These are phyloP conservation scores for Rhinoptilus africanus DNA, from an alignment of 2,113 vertebrate species.

Conservation along the genomic window DNA sequence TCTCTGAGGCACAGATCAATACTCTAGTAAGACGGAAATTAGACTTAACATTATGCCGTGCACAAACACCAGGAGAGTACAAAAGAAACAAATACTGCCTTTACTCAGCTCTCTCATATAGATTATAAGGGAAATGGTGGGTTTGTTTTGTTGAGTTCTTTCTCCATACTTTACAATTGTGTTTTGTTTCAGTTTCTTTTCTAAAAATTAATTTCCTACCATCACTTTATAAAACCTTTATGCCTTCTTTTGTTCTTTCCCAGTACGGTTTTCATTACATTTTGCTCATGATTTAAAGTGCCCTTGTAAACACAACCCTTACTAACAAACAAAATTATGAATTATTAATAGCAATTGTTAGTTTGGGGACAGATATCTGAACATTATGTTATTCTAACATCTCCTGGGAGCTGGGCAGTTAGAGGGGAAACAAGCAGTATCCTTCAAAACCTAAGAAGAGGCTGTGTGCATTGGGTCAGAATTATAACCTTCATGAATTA, in stretches of 20 bases:
- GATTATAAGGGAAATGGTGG: background rate
- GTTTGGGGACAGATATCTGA: background rate
- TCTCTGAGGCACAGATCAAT: conserved; percentile 35
- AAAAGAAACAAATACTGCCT: conserved; percentile 23
- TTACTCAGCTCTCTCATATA: conserved; percentile 1
- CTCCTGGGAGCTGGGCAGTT: background rate
- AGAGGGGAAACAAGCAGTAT: background rate
- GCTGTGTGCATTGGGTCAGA: background rate
- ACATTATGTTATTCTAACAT: background rate
- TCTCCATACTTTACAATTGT: background rate
- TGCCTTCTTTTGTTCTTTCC: background rate
- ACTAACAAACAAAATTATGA: background rate
- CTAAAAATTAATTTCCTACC: background rate
- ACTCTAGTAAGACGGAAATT: conserved; percentile 13
- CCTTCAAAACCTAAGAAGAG: background rate
- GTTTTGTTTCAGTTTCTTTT: background rate
- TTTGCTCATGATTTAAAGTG: background rate
- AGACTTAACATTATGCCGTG: background rate
- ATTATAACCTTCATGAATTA: background rate
- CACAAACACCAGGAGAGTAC: conserved; percentile 38
- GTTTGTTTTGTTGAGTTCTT: background rate
- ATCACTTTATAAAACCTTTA: background rate
- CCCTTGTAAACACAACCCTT: background rate
- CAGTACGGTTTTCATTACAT: background rate
- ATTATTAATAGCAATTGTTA: background rate